Evolutionary conservation across 2,888 invertebrate genomes (phyloP).

Genomic region (Oxytorus armatus): DNA sequence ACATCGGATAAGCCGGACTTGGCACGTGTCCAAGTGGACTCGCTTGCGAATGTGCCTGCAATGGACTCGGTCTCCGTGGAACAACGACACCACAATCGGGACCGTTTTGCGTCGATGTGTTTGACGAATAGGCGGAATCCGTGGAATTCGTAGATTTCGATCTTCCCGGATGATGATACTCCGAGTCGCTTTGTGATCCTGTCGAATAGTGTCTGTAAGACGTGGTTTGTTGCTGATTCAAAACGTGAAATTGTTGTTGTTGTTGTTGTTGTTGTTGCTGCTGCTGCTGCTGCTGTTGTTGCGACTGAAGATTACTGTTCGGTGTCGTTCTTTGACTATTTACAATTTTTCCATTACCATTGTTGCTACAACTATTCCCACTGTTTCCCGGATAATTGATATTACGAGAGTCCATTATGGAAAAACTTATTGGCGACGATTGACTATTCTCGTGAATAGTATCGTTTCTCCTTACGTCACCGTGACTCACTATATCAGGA

Average conservation of each 20-base stretch:
- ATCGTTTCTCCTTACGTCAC: constrained; percentile 82
- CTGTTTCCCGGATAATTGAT: constrained; percentile 87
- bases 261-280: constrained; percentile 66
- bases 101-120: constrained; percentile 87
- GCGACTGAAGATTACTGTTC: constrained; percentile 79
- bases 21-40: constrained; percentile 91
- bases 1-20: constrained; percentile 93
- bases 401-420: constrained; percentile 90
- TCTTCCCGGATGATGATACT: constrained; percentile 86
- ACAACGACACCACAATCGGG: constrained; percentile 88
- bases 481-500: constrained; percentile 87
- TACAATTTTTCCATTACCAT: constrained; percentile 73
- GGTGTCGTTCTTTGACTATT: constrained; percentile 75
- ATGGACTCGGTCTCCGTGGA: constrained; percentile 89
- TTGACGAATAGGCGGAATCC: constrained; percentile 88
- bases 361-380: constrained; percentile 78
- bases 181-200: constrained; percentile 87
- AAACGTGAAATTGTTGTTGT: constrained; percentile 68
- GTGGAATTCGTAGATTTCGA: constrained; percentile 88
- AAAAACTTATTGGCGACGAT: constrained; percentile 91
- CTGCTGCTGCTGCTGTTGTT: constrained; percentile 79
- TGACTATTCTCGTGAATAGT: constrained; percentile 87
- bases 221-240: constrained; percentile 84
- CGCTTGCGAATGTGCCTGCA: constrained; percentile 89
- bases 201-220: constrained; percentile 88